Evolutionary conservation across 2,113 vertebrate genomes (phyloP).

Genomic region (Gambusia holbrooki): DNA sequence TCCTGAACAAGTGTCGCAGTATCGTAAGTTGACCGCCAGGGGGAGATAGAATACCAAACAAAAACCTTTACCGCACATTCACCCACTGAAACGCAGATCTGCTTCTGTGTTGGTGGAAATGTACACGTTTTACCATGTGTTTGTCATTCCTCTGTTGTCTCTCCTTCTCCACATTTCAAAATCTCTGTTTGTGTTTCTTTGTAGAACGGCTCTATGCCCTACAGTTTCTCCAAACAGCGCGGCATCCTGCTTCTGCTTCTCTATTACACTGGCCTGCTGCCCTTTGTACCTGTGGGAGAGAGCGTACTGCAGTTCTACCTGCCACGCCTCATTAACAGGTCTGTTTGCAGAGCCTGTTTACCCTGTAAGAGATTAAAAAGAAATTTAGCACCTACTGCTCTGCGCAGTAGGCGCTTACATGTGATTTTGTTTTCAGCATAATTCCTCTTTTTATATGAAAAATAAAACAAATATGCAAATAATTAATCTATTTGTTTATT

Average conservation of each 20-base stretch:
- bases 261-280: slow-evolving; percentile 86
- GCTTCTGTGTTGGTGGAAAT: neutral
- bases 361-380: neutral
- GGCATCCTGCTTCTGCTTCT: slow-evolving; percentile 77
- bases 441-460: neutral
- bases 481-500: too few relatives aligned
- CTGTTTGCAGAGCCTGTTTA: slow-evolving; percentile 2
- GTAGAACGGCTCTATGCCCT: slow-evolving; percentile 85
- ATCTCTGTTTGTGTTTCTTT: slow-evolving; percentile 4
- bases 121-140: too few relatives aligned
- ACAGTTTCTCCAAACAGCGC: slow-evolving; percentile 77
- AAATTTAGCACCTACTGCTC: neutral
- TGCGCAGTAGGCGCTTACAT: too few relatives aligned
- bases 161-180: neutral
- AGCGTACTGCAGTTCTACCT: slow-evolving; percentile 84
- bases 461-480: too few relatives aligned
- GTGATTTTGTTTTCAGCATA: neutral
- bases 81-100: neutral
- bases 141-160: neutral
- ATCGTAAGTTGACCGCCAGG: slow-evolving; percentile 69
- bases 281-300: slow-evolving; percentile 83
- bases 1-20: slow-evolving; percentile 81
- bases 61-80: neutral
- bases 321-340: slow-evolving; percentile 85
- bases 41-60: slow-evolving; percentile 27